phyloP scores from a whole-genome alignment of 1,140 invertebrate genomes.

The Lithobius niger region DNA sequence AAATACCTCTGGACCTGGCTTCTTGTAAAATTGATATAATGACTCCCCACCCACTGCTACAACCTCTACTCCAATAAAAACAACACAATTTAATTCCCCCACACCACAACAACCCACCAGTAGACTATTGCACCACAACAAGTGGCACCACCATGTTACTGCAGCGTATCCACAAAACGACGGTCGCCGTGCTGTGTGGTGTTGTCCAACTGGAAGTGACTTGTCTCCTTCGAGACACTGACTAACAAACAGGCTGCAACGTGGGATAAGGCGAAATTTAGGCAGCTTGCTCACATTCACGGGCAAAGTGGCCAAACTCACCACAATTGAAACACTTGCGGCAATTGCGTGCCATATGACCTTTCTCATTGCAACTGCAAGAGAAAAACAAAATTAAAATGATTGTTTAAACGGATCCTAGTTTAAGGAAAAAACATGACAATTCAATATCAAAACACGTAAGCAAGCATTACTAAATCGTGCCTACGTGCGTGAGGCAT shows the following conservation, averaged over 20 bases:
- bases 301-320: conserved; percentile 28
- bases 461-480: no score
- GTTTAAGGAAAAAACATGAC: no score
- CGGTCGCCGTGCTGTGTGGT: conserved; percentile 5
- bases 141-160: conserved; percentile 1
- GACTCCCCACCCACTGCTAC: conserved; percentile 3
- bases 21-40: not conserved
- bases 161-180: not conserved
- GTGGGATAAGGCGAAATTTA: conserved; percentile 6
- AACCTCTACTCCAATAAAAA: conserved; percentile 4
- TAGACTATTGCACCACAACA: conserved; percentile 4
- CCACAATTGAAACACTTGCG: conserved; percentile 72
- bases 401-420: no score
- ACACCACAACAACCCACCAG: conserved; percentile 5
- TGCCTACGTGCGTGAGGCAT: no score
- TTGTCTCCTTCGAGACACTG: conserved; percentile 6
- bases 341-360: conserved; percentile 12
- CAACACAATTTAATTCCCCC: not conserved
- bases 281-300: conserved; percentile 21
- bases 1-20: not conserved
- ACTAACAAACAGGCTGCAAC: conserved; percentile 11
- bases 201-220: conserved; percentile 3
- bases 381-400: not conserved
- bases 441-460: no score
- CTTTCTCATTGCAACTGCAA: conserved; percentile 11